Evolutionary conservation across 2,888 invertebrate species (phyloP), one percentile per base, ranked within the genome.

Genomic region (Odiellus spinosus): DNA sequence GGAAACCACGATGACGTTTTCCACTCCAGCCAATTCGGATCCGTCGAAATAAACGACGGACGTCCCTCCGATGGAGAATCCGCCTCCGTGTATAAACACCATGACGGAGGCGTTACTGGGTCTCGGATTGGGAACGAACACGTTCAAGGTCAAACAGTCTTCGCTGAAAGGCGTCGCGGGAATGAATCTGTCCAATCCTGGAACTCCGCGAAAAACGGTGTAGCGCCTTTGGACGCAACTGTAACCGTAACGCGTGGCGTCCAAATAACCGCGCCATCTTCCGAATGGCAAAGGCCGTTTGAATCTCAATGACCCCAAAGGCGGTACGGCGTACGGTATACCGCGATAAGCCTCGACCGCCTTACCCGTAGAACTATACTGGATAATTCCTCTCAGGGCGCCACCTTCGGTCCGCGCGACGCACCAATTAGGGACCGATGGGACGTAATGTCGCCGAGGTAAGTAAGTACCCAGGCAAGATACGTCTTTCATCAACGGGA

Each of bases 131-230:
- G 87, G 86, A 1, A 86, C 84, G 35, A 80, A 77, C 1, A 88
- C 74, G 59, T 87, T 86, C 8, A 88, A 65, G n/a, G 80, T 82
- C 35, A 88, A 67, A 57, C 88, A 88, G 62, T 87, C 79, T 64
- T 88, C 87, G 3, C 51, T 55, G 2, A 44, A 47, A 12, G 32
- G 17, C 5, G 41, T 39, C 11, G 21, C 17, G 12, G 40, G 20
- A 8, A 26, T 26, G 26, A 26, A 26, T 26, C 26, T 26, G 26
- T 26, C 26, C 26, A 26, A 8, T 26, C 26, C 26, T 3, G 45
- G 32, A 2, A 46, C 12, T 44, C 50, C 50, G 17, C 17, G 15
- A 18, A 26, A 44, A 26, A 47, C 38, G 8, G 8, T 8, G 8
- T 26, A 26, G 8, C 5, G 26, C 8, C 8, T 26, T 34, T 53